Evolutionary conservation across 2,113 vertebrate species (phyloP).

Genomic region (Phocoena sinus): DNA sequence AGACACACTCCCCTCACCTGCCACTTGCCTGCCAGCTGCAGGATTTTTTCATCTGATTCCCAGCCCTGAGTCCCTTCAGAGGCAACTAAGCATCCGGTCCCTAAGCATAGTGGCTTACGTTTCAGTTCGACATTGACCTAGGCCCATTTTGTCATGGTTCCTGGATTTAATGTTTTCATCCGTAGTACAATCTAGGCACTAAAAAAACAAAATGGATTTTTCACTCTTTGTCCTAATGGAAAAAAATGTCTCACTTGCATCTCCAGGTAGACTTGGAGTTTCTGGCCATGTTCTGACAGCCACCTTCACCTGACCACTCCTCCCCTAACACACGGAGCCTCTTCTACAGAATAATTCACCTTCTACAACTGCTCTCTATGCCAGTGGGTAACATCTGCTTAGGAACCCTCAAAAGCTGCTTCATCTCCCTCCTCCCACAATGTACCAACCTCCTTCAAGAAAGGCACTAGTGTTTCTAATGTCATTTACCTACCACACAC

Average conservation of each 20-base stretch:
- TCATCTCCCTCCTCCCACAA: background rate
- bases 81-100: background rate
- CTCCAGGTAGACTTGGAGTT: background rate
- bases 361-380: background rate
- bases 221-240: background rate
- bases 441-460: slow-evolving; percentile 20
- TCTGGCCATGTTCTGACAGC: background rate
- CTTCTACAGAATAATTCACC: background rate
- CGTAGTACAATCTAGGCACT: background rate
- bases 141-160: background rate
- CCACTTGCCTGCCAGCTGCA: background rate
- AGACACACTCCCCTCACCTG: background rate
- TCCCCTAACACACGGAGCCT: background rate
- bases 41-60: background rate
- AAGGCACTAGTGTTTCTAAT: background rate
- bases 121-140: background rate
- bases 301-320: background rate
- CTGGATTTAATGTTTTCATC: background rate
- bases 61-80: background rate
- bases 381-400: background rate
- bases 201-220: background rate
- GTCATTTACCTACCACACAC: background rate
- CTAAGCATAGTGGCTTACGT: background rate
- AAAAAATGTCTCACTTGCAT: background rate
- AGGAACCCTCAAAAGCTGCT: background rate